Evolutionary conservation across 2,113 vertebrate genomes (phyloP).

Genomic region (Poeciliopsis prolifica): DNA sequence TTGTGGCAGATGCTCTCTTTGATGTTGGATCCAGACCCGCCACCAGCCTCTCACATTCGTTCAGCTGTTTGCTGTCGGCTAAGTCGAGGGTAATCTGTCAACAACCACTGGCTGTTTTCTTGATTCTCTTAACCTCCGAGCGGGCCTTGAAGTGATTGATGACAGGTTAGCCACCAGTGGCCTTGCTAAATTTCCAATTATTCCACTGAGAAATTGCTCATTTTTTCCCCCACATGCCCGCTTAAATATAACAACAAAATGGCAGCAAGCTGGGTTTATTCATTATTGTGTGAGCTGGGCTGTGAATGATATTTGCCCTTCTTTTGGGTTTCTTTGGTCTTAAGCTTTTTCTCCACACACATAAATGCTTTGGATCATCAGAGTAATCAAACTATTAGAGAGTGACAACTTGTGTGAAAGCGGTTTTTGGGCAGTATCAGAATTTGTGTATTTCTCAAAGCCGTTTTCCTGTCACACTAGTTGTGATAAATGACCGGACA

Average conservation of each 20-base stretch:
- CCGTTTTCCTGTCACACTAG: no score
- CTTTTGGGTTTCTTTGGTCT: background rate
- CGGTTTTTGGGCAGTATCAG: no score
- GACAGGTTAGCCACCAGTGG: slow-evolving; percentile 77
- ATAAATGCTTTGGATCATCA: no score
- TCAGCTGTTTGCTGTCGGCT: slow-evolving; percentile 47
- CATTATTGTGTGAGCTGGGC: slow-evolving; percentile 50
- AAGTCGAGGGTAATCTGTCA: slow-evolving; percentile 72
- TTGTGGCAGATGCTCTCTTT: slow-evolving; percentile 17
- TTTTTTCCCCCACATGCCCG: slow-evolving; percentile 79
- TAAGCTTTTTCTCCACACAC: no score
- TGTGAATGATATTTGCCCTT: background rate
- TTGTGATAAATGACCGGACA: no score
- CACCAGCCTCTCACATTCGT: slow-evolving; percentile 41
- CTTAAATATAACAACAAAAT: slow-evolving; percentile 76
- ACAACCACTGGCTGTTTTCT: slow-evolving; percentile 49
- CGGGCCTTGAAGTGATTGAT: slow-evolving; percentile 79
- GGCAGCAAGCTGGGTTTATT: slow-evolving; percentile 70
- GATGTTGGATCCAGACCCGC: slow-evolving; percentile 35
- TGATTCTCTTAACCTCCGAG: slow-evolving; percentile 43
- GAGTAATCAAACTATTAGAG: no score
- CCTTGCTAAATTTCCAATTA: slow-evolving; percentile 78
- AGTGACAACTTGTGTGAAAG: no score
- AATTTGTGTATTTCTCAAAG: no score
- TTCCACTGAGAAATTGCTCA: slow-evolving; percentile 83